Percentiles rank a stretch among this genome's conserved stretches.
phyloP scores from a whole-genome alignment of 2,888 invertebrate genomes.

The Dolomedes plantarius region DNA sequence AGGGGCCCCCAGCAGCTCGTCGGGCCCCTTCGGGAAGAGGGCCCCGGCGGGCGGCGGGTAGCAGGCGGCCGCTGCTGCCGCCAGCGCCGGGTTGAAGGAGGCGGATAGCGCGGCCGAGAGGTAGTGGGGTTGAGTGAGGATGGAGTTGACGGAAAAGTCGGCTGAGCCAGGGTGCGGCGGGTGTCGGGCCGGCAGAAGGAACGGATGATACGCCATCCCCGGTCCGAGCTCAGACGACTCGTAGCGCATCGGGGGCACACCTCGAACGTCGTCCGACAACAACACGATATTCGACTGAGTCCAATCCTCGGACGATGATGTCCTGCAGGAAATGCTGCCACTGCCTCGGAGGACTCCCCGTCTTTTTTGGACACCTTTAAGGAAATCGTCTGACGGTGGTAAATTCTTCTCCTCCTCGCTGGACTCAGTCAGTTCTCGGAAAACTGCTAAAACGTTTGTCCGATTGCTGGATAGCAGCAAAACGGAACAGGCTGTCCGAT shows the following conservation, averaged over 20 bases:
- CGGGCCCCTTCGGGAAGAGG: slow-evolving; percentile 81
- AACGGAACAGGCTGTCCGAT: too few relatives aligned
- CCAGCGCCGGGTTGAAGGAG: slow-evolving; percentile 74
- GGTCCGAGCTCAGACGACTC: slow-evolving; percentile 80
- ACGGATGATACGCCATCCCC: slow-evolving; percentile 82
- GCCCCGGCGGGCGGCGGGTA: slow-evolving; percentile 80
- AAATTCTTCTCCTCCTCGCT: too few relatives aligned
- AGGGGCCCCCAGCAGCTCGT: slow-evolving; percentile 72
- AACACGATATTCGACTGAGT: not conserved
- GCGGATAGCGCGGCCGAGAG: slow-evolving; percentile 74
- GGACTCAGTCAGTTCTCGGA: too few relatives aligned
- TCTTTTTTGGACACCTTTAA: too few relatives aligned
- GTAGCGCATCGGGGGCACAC: slow-evolving; percentile 82
- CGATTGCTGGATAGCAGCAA: too few relatives aligned
- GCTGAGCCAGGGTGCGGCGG: slow-evolving; percentile 75
- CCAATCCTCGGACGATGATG: too few relatives aligned
- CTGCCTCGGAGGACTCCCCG: too few relatives aligned
- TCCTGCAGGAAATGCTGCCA: too few relatives aligned
- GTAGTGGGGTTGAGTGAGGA: slow-evolving; percentile 81
- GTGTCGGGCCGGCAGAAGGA: slow-evolving; percentile 80
- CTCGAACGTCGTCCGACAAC: not conserved
- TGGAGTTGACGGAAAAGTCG: slow-evolving; percentile 93
- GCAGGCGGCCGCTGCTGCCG: slow-evolving; percentile 36
- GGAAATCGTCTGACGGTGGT: too few relatives aligned
- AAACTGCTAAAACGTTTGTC: too few relatives aligned